A percentile compares a stretch with the other conserved stretches of the same genome.
Conservation (phyloP, 2,888 invertebrate genomes). For the Lapara coniferarum region DNA sequence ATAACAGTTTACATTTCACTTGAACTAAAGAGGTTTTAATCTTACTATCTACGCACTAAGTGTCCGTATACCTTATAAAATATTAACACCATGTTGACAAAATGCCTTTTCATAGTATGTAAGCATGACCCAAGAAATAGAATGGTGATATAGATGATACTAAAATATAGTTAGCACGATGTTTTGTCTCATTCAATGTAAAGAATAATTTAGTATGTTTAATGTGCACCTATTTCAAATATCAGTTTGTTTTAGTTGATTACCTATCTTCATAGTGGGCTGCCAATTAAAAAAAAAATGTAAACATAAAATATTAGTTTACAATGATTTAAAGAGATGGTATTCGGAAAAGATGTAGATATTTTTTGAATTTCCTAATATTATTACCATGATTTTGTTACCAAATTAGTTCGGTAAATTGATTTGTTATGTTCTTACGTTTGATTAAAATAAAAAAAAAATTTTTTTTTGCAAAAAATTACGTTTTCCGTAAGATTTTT, state of each 20-base stretch:
- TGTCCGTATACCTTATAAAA: constrained; percentile 8
- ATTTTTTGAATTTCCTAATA: too few species aligned
- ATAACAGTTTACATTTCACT: not conserved
- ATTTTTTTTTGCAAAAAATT: not conserved
- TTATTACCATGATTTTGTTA: too few species aligned
- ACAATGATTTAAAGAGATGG: too few species aligned
- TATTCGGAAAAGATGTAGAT: too few species aligned
- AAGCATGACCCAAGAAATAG: not conserved
- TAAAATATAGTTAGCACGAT: not conserved
- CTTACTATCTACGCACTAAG: not conserved
- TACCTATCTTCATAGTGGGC: not conserved
- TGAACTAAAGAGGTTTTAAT: not conserved
- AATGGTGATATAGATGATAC: too few species aligned
- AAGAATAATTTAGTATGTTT: not conserved
- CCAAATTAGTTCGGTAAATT: too few species aligned
- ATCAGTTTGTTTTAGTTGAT: not conserved
- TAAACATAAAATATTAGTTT: too few species aligned
- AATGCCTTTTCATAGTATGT: constrained; percentile 8
- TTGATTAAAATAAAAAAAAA: too few species aligned
- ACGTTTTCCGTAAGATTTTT: not conserved
- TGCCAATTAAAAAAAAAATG: not conserved
- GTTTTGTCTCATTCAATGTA: not conserved
- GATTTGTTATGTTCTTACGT: too few species aligned
- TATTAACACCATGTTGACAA: not conserved
- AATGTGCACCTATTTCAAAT: constrained; percentile 14